A percentile compares a stretch with the other conserved stretches of the same genome.
phyloP scores from a whole-genome alignment of 2,888 invertebrate species.

The Aleiodes leptofemur region DNA sequence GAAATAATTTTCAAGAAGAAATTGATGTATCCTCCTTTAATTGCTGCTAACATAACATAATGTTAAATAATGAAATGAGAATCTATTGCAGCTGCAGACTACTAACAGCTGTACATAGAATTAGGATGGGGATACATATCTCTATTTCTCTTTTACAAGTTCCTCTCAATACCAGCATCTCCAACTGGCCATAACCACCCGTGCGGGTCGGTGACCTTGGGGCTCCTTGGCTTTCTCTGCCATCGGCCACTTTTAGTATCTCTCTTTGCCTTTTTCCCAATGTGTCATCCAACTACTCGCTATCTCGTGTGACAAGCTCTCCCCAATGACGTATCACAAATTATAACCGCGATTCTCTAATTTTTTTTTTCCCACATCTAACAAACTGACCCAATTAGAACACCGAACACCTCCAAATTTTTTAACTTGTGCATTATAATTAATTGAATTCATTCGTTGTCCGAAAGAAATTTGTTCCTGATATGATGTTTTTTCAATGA shows the following conservation, averaged over 20 bases:
- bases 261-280: constrained; percentile 52
- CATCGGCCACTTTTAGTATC: constrained; percentile 45
- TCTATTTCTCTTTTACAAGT: constrained; percentile 20
- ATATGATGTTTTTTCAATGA: too few relatives aligned
- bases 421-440: too few relatives aligned
- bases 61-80: too few relatives aligned
- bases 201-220: constrained; percentile 53
- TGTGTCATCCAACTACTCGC: constrained; percentile 47
- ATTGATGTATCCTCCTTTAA: too few relatives aligned
- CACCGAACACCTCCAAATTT: too few relatives aligned
- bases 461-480: too few relatives aligned
- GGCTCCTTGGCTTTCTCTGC: constrained; percentile 51
- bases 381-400: too few relatives aligned
- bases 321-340: background rate
- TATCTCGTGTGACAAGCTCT: constrained; percentile 14
- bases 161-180: background rate
- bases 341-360: too few relatives aligned
- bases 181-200: constrained; percentile 3
- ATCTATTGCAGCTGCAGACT: background rate
- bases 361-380: too few relatives aligned
- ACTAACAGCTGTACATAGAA: constrained; percentile 13
- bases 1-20: too few relatives aligned
- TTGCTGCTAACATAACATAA: too few relatives aligned
- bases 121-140: constrained; percentile 33
- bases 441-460: too few relatives aligned